phyloP scores from a whole-genome alignment of 2,888 invertebrate genomes.

The Orchesellides sinensis region DNA sequence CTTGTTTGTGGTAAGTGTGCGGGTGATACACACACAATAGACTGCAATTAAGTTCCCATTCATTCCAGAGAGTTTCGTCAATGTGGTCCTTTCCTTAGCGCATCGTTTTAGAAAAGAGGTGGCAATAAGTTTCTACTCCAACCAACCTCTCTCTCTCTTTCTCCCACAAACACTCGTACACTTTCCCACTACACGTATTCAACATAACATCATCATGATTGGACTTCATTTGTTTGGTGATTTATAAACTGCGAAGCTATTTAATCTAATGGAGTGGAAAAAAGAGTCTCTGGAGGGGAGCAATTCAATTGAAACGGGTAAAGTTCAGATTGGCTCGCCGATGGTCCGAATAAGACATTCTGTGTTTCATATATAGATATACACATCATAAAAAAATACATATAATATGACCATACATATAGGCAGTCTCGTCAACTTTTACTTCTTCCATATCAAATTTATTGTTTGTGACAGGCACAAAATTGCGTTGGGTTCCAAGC shows the following conservation, averaged over 20 bases:
- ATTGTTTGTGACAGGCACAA: too few relatives aligned
- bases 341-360: conserved; percentile 39
- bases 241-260: conserved; percentile 70
- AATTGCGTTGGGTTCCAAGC: too few relatives aligned
- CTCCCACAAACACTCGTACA: too few relatives aligned
- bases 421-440: too few relatives aligned
- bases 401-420: too few relatives aligned
- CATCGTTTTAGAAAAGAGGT: conserved; percentile 18
- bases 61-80: too few relatives aligned
- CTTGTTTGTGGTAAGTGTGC: conserved; percentile 58
- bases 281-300: conserved; percentile 11
- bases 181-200: too few relatives aligned
- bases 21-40: conserved; percentile 68
- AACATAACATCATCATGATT: too few relatives aligned
- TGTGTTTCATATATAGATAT: not conserved
- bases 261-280: conserved; percentile 68
- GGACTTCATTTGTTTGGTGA: conserved; percentile 28
- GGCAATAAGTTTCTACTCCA: conserved; percentile 13
- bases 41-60: conserved; percentile 75
- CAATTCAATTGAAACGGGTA: conserved; percentile 5
- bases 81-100: too few relatives aligned
- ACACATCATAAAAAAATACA: too few relatives aligned
- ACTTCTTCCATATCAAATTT: too few relatives aligned
- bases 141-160: too few relatives aligned
- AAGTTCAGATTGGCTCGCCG: conserved; percentile 18